Conservation (phyloP, 2,888 invertebrate genomes). For the Venustoraphidia nigricollis region DNA sequence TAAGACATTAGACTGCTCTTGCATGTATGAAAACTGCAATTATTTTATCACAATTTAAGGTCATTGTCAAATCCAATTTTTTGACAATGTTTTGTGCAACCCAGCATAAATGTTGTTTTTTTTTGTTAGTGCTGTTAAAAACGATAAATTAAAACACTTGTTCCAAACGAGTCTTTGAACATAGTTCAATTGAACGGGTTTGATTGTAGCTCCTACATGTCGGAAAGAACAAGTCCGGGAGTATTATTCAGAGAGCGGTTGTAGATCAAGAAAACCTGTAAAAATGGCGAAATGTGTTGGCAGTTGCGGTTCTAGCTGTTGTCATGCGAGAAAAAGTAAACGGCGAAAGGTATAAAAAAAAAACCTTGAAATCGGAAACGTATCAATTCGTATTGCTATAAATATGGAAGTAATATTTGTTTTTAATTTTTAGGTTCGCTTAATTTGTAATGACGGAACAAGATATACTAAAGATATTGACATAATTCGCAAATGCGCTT, state of each 20-base stretch:
- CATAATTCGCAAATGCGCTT: constrained; percentile 91
- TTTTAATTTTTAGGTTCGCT: constrained; percentile 47
- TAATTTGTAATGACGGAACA: constrained; percentile 84
- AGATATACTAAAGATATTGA: constrained; percentile 92
- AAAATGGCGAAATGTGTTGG: constrained; percentile 77
- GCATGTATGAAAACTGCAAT: too few species aligned
- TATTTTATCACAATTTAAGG: too few species aligned
- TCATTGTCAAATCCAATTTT: too few species aligned
- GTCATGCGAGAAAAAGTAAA: constrained; percentile 83
- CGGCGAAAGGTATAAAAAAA: constrained; percentile 63
- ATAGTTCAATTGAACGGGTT: background rate
- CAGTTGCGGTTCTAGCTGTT: constrained; percentile 75
- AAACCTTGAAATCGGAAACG: background rate
- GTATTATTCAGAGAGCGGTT: constrained; percentile 80
- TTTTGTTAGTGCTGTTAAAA: too few species aligned
- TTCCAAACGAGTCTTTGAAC: too few species aligned
- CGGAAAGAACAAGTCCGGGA: constrained; percentile 82
- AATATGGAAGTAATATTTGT: constrained; percentile 5
- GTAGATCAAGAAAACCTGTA: constrained; percentile 78
- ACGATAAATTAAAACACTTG: too few species aligned
- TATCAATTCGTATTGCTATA: constrained; percentile 6
- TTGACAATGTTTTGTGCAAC: too few species aligned
- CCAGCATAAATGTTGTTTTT: too few species aligned
- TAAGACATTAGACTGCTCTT: too few species aligned
- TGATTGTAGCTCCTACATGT: constrained; percentile 53